A percentile compares a stretch with the other conserved stretches of the same genome.
Evolutionary conservation across 2,113 vertebrate species (phyloP).

Genomic region (Phrynosoma blainvillii): DNA sequence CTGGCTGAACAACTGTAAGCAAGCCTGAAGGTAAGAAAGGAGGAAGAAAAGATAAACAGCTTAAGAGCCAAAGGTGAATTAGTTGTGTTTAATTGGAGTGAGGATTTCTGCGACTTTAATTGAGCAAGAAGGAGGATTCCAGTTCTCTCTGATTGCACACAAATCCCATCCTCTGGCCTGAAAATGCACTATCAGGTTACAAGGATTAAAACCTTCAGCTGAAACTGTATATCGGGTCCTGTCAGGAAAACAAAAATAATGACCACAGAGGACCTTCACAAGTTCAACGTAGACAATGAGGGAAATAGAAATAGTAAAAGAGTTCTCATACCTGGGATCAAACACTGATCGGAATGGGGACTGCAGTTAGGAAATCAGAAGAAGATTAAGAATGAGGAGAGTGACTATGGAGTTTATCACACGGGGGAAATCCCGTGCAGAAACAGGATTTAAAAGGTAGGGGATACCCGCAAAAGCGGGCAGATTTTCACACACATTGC

Average conservation of each 20-base stretch:
- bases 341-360: no score
- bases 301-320: no score
- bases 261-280: no score
- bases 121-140: conserved; percentile 36
- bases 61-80: conserved; percentile 71
- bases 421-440: no score
- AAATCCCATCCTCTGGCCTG: neutral
- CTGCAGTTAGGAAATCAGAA: no score
- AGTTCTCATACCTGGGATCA: no score
- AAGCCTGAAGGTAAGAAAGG: conserved; percentile 63
- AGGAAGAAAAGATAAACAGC: conserved; percentile 59
- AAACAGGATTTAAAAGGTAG: no score
- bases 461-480: no score
- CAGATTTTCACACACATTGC: no score
- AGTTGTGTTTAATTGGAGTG: conserved; percentile 63
- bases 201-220: neutral
- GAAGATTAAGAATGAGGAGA: no score
- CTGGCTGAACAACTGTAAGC: conserved; percentile 69
- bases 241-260: neutral
- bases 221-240: neutral
- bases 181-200: neutral
- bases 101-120: conserved; percentile 15
- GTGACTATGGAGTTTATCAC: no score
- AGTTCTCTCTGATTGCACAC: neutral
- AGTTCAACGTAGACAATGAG: no score